These are phyloP conservation scores for Pseudonaja textilis DNA, from an alignment of 2,113 vertebrate genomes.

Conservation along the genomic window DNA sequence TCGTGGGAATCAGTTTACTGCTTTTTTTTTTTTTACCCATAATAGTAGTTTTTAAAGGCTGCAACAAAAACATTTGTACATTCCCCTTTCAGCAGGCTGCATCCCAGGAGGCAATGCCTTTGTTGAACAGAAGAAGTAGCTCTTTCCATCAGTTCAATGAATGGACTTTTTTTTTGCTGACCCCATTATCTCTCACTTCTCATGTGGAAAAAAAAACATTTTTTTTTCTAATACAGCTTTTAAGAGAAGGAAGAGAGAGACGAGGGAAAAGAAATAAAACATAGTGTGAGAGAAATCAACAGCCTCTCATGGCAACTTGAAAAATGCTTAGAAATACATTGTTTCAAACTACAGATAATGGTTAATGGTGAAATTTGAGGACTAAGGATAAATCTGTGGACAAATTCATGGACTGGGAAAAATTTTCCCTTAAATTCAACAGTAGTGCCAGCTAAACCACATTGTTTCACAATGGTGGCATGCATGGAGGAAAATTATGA, in stretches of 20 bases:
- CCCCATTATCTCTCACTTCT: not conserved
- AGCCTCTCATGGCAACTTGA: not conserved
- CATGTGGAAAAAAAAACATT: not conserved
- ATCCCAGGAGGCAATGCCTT: not conserved
- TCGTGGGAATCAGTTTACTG: not conserved
- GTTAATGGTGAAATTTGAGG: not conserved
- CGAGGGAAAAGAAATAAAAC: not conserved
- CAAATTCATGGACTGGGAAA: not conserved
- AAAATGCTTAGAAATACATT: not conserved
- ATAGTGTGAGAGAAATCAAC: not conserved
- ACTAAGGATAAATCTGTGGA: not conserved
- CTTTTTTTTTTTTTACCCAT: not conserved
- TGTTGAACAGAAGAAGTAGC: not conserved
- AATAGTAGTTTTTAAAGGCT: not conserved
- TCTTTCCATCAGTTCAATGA: constrained; percentile 5
- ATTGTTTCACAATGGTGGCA: not conserved
- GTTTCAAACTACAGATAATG: not conserved
- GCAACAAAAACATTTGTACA: not conserved
- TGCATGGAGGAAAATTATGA: not conserved
- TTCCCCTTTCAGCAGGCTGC: not conserved
- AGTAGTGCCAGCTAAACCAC: not conserved
- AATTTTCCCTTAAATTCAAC: not conserved
- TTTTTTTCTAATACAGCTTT: not conserved
- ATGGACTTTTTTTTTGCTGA: constrained; percentile 5
- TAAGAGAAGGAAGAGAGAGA: not conserved